Percentiles rank a stretch among this genome's conserved stretches.
phyloP scores from a whole-genome alignment of 1,140 invertebrate species.

The Sarcophaga peregrina region DNA sequence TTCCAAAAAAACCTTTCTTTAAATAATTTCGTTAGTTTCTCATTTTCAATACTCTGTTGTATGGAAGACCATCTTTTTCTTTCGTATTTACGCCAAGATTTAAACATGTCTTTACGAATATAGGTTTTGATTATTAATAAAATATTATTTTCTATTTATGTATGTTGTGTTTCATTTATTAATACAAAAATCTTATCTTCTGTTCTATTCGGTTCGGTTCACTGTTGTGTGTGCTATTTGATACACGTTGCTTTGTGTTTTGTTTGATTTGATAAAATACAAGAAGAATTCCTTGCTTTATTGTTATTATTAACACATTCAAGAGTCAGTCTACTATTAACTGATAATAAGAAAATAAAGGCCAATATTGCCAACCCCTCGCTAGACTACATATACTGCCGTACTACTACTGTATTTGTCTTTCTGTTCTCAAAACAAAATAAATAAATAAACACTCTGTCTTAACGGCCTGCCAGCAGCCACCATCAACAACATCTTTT shows the following conservation, averaged over 20 bases:
- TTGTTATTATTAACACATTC: slow-evolving; percentile 19
- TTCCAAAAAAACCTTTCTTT: not conserved
- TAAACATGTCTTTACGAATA: not conserved
- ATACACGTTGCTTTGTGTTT: not conserved
- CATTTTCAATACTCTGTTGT: not conserved
- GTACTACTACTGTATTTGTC: too few relatives aligned
- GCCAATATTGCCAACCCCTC: slow-evolving; percentile 17
- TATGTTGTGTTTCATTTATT: too few relatives aligned
- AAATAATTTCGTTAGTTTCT: not conserved
- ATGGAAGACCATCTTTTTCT: slow-evolving; percentile 9
- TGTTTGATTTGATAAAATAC: not conserved
- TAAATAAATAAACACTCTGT: not conserved
- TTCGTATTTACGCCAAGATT: not conserved
- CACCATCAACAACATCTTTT: not conserved
- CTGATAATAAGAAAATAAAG: slow-evolving; percentile 9
- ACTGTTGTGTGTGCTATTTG: not conserved
- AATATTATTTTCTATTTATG: too few relatives aligned
- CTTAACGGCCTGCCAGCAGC: not conserved
- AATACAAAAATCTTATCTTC: too few relatives aligned
- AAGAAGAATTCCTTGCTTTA: not conserved
- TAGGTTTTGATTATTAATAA: not conserved
- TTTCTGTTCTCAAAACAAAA: too few relatives aligned
- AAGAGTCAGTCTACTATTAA: not conserved
- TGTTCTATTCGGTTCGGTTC: too few relatives aligned
- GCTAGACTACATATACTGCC: too few relatives aligned